These are phyloP conservation scores for Mandrillus leucophaeus DNA, from an alignment of 2,113 vertebrate species.

Conservation along the genomic window DNA sequence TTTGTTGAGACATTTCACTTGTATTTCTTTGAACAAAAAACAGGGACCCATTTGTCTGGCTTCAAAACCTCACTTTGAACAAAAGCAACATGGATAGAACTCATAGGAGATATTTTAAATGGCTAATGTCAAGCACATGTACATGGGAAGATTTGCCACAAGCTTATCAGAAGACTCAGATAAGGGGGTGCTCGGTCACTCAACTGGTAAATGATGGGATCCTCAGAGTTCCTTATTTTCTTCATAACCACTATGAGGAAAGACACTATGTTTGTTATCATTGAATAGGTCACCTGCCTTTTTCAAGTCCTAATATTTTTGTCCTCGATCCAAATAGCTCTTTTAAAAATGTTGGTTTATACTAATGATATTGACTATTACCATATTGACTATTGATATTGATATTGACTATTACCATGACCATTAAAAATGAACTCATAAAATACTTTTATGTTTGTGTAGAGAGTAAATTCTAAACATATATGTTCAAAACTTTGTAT, in stretches of 20 bases:
- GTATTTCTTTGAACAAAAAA: not conserved
- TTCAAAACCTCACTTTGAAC: not conserved
- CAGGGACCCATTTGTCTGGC: not conserved
- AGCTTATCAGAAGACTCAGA: not conserved
- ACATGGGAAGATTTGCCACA: rapidly evolving
- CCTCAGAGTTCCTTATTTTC: not conserved
- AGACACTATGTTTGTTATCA: not conserved
- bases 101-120: not conserved
- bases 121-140: not conserved
- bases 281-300: not conserved
- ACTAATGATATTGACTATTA: not conserved
- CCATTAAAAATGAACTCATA: not conserved
- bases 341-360: not conserved
- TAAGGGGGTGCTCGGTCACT: not conserved
- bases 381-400: not conserved
- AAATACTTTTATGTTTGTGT: not conserved
- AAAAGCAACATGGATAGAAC: not conserved
- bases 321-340: not conserved
- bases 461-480: not conserved
- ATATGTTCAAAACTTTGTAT: not conserved
- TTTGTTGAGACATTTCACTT: not conserved
- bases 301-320: not conserved
- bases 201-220: not conserved
- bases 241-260: not conserved
- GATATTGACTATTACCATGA: not conserved